phyloP scores from a whole-genome alignment of 2,888 invertebrate genomes.

The Platycheirus rosarum region DNA sequence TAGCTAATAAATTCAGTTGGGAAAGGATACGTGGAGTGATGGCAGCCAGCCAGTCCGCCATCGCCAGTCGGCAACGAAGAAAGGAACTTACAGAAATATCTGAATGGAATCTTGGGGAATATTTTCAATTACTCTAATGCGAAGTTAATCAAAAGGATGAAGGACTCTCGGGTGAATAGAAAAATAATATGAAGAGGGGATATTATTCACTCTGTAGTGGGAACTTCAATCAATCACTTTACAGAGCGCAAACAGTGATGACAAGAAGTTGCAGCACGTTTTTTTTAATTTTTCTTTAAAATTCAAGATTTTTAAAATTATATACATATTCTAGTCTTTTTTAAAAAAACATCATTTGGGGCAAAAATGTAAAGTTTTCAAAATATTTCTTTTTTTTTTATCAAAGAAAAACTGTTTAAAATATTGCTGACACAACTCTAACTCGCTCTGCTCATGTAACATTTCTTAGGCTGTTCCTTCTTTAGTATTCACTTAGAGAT shows the following conservation, averaged over 20 bases:
- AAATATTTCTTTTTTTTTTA: too few relatives aligned
- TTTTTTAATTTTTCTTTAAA: too few relatives aligned
- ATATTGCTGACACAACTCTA: too few relatives aligned
- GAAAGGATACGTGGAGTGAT: background rate
- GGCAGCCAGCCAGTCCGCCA: background rate
- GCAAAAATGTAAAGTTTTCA: too few relatives aligned
- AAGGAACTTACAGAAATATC: conserved; percentile 32
- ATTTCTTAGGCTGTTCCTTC: too few relatives aligned
- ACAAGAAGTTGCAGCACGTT: background rate
- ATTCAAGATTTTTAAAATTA: too few relatives aligned
- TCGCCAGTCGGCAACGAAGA: background rate
- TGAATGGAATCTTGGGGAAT: conserved; percentile 60
- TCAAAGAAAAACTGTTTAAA: too few relatives aligned
- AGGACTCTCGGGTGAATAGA: conserved; percentile 37
- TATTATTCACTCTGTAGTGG: conserved; percentile 52
- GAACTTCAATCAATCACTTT: conserved; percentile 59
- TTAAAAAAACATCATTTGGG: too few relatives aligned
- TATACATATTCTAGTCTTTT: too few relatives aligned
- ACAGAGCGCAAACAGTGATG: conserved; percentile 24
- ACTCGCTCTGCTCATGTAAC: too few relatives aligned
- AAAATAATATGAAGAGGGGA: conserved; percentile 40
- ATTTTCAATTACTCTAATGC: conserved; percentile 71
- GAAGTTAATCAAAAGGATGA: conserved; percentile 71
- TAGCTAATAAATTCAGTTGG: conserved; percentile 62
- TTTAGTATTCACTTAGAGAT: too few relatives aligned